Evolutionary conservation across 2,113 vertebrate species (phyloP), one percentile per base, ranked within the genome.

Genomic region (Macrotus californicus): DNA sequence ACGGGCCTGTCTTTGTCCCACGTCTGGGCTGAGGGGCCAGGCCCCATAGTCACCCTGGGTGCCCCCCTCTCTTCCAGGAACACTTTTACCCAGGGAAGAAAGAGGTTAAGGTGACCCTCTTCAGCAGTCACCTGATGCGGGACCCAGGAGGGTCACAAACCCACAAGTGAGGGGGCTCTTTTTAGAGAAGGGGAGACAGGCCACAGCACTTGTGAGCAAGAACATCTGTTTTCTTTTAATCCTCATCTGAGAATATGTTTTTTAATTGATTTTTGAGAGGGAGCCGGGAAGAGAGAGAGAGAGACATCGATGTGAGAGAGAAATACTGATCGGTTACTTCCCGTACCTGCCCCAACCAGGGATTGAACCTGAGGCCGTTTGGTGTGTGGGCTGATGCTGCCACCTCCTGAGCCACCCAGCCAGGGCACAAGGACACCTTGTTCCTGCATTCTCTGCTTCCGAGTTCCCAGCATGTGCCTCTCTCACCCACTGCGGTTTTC

Each of bases 1-100:
- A 15, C 2, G 43, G n/a, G 67, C 26, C 10, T 24, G 24, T 5
- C 43, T 66, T 50, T 6, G 26, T n/a, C 13, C 41, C 5, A 7
- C 3, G 0, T 4, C 56, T 19, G 4, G 41, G 19, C 16, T 8
- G 0, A 52, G 29, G 3, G 3, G 1, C 6, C 16, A 31, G 36
- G 26, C 26, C 36, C 29, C 1, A 0, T 15, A 7, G 29, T 41
- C 56, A 13, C 19, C 85, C 39, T 5, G 31, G 9, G 9, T 11
- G 1, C 6, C 43, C 11, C 10, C 36, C 21, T 84, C 26, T 79
- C 50, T 16, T 24, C 3, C 22, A 72, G 72, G 46, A 69, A 21
- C 50, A 46, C 13, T 8, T 48, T 56, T 34, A 36, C 36, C 39
- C 39, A 36, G 5, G 2, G 43, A 43, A 61, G 70, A 79, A 50